These are phyloP conservation scores for Listronotus bonariensis DNA, from an alignment of 1,140 invertebrate genomes.

Conservation along the genomic window DNA sequence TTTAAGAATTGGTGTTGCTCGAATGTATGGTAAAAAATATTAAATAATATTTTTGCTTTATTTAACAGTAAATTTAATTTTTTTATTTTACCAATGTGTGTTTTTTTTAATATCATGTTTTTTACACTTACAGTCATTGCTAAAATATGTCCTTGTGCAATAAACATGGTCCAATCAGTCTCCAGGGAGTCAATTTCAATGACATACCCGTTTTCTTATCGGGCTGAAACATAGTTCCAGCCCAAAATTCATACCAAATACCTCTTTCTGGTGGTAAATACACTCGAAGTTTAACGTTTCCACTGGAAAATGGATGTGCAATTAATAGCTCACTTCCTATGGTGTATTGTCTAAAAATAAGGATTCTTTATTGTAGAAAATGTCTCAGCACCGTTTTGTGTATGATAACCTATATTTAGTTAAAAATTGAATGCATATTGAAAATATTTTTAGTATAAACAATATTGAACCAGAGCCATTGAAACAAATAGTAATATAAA, in stretches of 20 bases:
- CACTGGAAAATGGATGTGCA: constrained; percentile 45
- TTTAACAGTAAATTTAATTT: no score
- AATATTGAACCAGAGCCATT: no score
- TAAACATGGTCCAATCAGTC: constrained; percentile 50
- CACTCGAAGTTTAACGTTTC: constrained; percentile 37
- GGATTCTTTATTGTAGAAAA: no score
- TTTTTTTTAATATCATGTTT: not conserved
- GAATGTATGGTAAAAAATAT: no score
- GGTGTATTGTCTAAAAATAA: constrained; percentile 48
- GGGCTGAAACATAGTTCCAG: constrained; percentile 42
- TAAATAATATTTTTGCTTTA: no score
- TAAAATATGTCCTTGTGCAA: constrained; percentile 50
- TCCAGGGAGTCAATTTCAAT: constrained; percentile 46
- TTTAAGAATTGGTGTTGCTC: no score
- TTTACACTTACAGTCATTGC: constrained; percentile 38
- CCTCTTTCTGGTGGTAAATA: constrained; percentile 46
- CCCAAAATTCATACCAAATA: constrained; percentile 54
- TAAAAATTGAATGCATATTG: no score
- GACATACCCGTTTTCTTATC: constrained; percentile 23
- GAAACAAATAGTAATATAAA: no score
- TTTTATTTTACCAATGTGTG: no score
- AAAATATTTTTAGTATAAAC: no score
- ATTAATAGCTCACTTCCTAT: constrained; percentile 51
- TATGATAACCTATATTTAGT: no score
- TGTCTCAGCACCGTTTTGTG: no score